These are phyloP conservation scores for Drosophila kanapiae DNA, from an alignment of 1,140 invertebrate species.

Conservation along the genomic window DNA sequence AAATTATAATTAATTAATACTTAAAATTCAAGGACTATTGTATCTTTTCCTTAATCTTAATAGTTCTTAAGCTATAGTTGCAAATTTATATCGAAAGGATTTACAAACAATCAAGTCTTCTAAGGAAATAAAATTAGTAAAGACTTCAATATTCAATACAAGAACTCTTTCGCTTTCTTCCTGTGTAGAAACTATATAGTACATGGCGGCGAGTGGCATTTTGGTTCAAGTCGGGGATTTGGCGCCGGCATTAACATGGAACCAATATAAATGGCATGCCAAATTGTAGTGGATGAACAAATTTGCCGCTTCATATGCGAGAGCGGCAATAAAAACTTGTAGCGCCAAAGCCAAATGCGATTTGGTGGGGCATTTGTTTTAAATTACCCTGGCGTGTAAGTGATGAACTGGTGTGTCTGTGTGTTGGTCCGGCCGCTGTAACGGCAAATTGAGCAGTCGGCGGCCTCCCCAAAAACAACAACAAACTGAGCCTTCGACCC, in stretches of 20 bases:
- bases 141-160: too few species aligned
- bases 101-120: too few species aligned
- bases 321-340: conserved; percentile 70
- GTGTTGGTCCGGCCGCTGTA: conserved; percentile 33
- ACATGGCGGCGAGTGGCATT: conserved; percentile 37
- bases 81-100: too few species aligned
- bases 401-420: conserved; percentile 62
- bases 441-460: conserved; percentile 70
- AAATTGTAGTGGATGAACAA: conserved; percentile 82
- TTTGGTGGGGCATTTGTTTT: conserved; percentile 79
- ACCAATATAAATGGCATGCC: conserved; percentile 82
- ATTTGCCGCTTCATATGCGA: conserved; percentile 68
- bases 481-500: conserved; percentile 22
- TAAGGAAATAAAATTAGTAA: too few species aligned
- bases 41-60: too few species aligned
- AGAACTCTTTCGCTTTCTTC: not conserved
- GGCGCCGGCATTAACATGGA: conserved; percentile 74
- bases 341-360: conserved; percentile 65
- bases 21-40: too few species aligned
- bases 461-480: conserved; percentile 13
- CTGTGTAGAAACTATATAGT: conserved; percentile 13
- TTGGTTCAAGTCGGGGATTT: conserved; percentile 60
- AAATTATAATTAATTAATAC: too few species aligned
- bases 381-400: conserved; percentile 80
- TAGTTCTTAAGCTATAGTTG: too few species aligned